Evolutionary conservation across 2,113 vertebrate genomes (phyloP).

Genomic region (Lamprotornis superbus): DNA sequence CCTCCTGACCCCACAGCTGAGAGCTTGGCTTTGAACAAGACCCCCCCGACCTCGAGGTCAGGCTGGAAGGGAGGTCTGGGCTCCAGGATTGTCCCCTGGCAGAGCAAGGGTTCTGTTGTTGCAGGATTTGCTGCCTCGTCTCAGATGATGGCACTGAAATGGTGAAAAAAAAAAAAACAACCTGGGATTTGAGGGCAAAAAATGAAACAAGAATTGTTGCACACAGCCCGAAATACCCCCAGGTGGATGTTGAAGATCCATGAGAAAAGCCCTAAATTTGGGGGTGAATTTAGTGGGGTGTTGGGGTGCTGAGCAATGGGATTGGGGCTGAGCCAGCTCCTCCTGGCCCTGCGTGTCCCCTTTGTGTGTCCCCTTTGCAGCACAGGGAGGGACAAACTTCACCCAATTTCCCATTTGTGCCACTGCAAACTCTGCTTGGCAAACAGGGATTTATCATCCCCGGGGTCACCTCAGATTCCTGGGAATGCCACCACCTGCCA

Average conservation of each 20-base stretch:
- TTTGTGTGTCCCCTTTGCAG: neutral
- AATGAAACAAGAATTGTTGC: neutral
- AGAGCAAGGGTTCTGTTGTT: neutral
- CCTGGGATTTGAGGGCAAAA: neutral
- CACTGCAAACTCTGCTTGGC: fast-evolving
- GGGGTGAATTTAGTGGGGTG: neutral
- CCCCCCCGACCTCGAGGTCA: neutral
- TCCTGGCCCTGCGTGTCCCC: neutral
- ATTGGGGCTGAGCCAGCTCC: neutral
- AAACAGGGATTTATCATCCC: neutral
- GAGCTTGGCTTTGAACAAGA: neutral
- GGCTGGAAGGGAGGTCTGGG: neutral
- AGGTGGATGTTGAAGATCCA: neutral
- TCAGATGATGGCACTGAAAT: fast-evolving
- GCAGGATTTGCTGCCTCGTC: neutral
- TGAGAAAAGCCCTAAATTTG: neutral
- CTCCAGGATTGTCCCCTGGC: neutral
- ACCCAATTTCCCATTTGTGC: fast-evolving
- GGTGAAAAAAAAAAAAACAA: neutral
- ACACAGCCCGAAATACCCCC: neutral
- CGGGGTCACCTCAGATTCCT: neutral
- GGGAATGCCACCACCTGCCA: fast-evolving
- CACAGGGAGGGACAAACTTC: neutral
- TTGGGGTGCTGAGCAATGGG: neutral
- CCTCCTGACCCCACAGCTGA: neutral